phyloP scores from a whole-genome alignment of 2,113 vertebrate genomes.

The Beaufortia kweichowensis region DNA sequence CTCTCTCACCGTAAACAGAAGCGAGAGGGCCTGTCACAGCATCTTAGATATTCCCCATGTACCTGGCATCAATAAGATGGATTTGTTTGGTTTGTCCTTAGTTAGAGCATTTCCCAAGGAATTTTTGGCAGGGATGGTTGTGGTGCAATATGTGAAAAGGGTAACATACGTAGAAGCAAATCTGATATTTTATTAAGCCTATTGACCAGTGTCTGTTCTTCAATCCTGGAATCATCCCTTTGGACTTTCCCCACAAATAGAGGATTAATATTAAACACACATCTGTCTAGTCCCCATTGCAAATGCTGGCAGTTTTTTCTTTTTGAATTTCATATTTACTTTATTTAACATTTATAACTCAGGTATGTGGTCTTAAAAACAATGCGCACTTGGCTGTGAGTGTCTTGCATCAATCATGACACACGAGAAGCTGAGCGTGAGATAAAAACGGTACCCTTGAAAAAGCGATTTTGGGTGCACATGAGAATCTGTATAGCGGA shows the following conservation, averaged over 20 bases:
- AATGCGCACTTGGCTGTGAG: constrained; percentile 62
- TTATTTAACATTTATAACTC: constrained; percentile 74
- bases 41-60: constrained; percentile 50
- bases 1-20: constrained; percentile 41
- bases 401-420: constrained; percentile 64
- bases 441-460: constrained; percentile 55
- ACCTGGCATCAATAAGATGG: constrained; percentile 58
- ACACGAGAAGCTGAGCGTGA: constrained; percentile 58
- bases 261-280: constrained; percentile 59
- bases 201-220: constrained; percentile 9
- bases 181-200: not conserved
- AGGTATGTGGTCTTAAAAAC: constrained; percentile 70
- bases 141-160: not conserved
- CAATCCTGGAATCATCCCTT: constrained; percentile 23
- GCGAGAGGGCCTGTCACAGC: constrained; percentile 57
- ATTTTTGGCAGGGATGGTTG: constrained; percentile 19
- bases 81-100: constrained; percentile 56
- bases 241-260: constrained; percentile 32
- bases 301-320: constrained; percentile 52
- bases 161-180: not conserved
- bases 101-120: constrained; percentile 45
- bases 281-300: constrained; percentile 42
- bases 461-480: constrained; percentile 56
- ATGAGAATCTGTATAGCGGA: constrained; percentile 45
- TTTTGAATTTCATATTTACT: constrained; percentile 57